Evolutionary conservation across 2,113 vertebrate species (phyloP), one percentile per base, ranked within the genome.

Genomic region (Otus sunia): DNA sequence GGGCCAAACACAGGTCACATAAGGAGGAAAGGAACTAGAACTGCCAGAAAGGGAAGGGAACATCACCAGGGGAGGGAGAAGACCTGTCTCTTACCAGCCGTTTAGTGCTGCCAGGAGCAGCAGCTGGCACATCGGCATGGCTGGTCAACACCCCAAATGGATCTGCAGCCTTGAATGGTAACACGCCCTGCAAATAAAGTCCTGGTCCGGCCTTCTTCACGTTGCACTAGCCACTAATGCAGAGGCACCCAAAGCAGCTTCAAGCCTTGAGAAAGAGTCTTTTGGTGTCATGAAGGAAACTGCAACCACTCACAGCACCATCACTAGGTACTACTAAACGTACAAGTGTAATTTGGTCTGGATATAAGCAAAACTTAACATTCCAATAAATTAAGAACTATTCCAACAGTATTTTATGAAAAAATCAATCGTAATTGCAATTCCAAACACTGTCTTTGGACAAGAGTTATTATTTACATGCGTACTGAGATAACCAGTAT

Each of bases 401-500:
- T 21, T 80, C 52, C 58, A 79, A 56, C 5, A 45, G 47, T 55
- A 81, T 63, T 91, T 90, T 53, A 95, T 75, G 32, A 39, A 91
- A 91, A 91, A 87, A 87, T 71, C 90, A 91, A 89, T 89, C 62
- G 73, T 53, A 96, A 93, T 41, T 74, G 68, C 87, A 81, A 91
- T 74, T 89, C 73, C 60, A 94, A 92, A 64, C 32, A 64, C 86
- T 52, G 37, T 13, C 59, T 69, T 68, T 43, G 30, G 55, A 49
- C 62, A 83, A 79, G 29, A 69, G 26, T 66, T 81, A 50, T 73
- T 67, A 86, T 84, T 69, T 91, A 84, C 69, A 63, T 21, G 59
- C 73, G 55, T 17, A 66, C 59, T 32, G 41, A 90, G 60, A 74
- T 67, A 74, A 80, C 55, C 56, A 69, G 55, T 45, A 63, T 43